Conservation (phyloP, 1,140 invertebrate species). For the Zaprionus vittiger region DNA sequence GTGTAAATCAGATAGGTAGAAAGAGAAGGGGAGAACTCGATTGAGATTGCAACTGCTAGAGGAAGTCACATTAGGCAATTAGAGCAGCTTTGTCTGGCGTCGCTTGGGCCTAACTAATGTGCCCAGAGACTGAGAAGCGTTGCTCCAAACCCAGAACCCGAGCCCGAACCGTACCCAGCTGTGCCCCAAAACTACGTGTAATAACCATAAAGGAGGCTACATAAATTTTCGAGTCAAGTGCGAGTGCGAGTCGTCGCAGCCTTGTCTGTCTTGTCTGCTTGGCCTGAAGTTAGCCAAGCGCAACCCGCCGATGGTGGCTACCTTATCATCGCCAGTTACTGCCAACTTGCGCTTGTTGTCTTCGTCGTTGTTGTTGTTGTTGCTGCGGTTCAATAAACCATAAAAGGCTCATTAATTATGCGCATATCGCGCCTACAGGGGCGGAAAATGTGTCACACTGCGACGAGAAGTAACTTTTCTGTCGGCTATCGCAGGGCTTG, state of each 20-base stretch:
- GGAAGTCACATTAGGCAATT: conserved; percentile 65
- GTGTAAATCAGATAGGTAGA: not conserved
- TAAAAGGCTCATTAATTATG: conserved; percentile 84
- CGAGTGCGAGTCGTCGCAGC: conserved; percentile 20
- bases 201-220: conserved; percentile 78
- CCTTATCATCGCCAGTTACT: conserved; percentile 64
- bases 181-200: conserved; percentile 57
- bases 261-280: conserved; percentile 8
- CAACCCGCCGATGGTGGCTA: conserved; percentile 56
- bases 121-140: conserved; percentile 9
- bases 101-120: conserved; percentile 69
- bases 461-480: conserved; percentile 37
- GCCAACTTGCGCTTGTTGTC: conserved; percentile 33
- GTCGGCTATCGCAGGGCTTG: conserved; percentile 26
- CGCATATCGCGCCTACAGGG: conserved; percentile 82
- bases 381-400: conserved; percentile 84
- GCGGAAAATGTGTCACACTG: conserved; percentile 78
- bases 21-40: not conserved
- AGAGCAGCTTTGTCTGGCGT: conserved; percentile 70
- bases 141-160: not conserved
- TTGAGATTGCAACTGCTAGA: conserved; percentile 2
- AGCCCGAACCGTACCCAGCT: conserved; percentile 13
- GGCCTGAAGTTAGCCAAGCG: conserved; percentile 71
- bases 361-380: conserved; percentile 2
- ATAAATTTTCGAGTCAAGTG: conserved; percentile 78